phyloP scores from a whole-genome alignment of 2,113 vertebrate species.

The Puntigrus tetrazona region DNA sequence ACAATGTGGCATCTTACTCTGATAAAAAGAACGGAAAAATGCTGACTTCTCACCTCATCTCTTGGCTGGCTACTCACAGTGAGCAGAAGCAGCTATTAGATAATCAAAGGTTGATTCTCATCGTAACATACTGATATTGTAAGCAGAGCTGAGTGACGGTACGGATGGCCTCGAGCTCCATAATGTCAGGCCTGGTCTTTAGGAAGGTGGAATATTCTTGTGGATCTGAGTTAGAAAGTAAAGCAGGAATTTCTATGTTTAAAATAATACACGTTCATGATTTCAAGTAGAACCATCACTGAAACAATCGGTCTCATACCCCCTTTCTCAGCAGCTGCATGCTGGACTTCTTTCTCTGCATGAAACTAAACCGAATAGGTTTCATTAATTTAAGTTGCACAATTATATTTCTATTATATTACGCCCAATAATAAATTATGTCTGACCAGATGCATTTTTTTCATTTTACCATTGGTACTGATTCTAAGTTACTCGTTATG shows the following conservation, averaged over 20 bases:
- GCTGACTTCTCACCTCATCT: not conserved
- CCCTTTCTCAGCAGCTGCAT: slow-evolving; percentile 40
- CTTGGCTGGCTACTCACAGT: not conserved
- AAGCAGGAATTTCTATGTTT: not conserved
- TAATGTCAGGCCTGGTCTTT: slow-evolving; percentile 75
- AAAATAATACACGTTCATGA: not conserved
- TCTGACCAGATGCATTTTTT: not conserved
- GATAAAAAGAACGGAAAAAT: not conserved
- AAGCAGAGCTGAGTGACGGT: slow-evolving; percentile 76
- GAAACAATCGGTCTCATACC: slow-evolving; percentile 55
- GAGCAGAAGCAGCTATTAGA: too few relatives aligned
- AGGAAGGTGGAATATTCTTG: slow-evolving; percentile 79
- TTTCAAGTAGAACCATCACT: not conserved
- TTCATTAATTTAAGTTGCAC: not conserved
- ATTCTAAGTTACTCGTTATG: not conserved
- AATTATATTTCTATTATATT: not conserved
- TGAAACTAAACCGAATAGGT: slow-evolving; percentile 73
- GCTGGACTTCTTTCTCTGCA: slow-evolving; percentile 73
- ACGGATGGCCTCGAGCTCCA: slow-evolving; percentile 80
- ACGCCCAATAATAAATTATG: not conserved
- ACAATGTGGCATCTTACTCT: slow-evolving; percentile 84
- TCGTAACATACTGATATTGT: slow-evolving; percentile 74
- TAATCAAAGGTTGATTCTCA: not conserved
- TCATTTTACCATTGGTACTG: not conserved
- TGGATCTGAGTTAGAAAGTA: slow-evolving; percentile 66